Percentiles rank a stretch among this genome's conserved stretches.
Conservation (phyloP, 2,797 vertebrate genomes). For the Pteropus rufus region DNA sequence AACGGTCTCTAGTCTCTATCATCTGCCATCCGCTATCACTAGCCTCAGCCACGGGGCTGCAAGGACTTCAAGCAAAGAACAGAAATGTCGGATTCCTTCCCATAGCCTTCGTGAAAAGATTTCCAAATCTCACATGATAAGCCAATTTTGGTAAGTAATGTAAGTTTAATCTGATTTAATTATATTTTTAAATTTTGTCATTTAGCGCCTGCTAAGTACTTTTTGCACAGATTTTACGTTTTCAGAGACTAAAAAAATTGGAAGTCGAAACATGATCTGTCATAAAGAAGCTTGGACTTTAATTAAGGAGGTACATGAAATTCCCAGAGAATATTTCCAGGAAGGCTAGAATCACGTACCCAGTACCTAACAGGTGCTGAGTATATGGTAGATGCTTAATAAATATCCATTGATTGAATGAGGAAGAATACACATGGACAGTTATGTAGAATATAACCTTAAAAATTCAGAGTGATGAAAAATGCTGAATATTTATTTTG, state of each 20-base stretch:
- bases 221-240: not conserved
- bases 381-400: not conserved
- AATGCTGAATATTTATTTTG: slow-evolving; percentile 29
- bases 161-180: not conserved
- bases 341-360: not conserved
- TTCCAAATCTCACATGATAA: not conserved
- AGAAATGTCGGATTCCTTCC: not conserved
- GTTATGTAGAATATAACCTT: not conserved
- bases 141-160: not conserved
- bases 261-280: not conserved
- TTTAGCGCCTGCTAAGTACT: not conserved
- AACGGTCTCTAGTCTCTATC: not conserved
- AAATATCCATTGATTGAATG: not conserved
- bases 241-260: not conserved
- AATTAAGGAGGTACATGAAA: not conserved
- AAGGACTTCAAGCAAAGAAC: not conserved
- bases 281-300: not conserved
- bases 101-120: not conserved
- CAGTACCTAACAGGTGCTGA: not conserved
- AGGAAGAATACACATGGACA: not conserved
- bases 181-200: not conserved
- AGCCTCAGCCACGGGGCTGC: not conserved
- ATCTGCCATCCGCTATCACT: not conserved
- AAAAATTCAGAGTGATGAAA: not conserved
- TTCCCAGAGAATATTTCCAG: not conserved